Percentiles rank a stretch among this genome's conserved stretches.
These are phyloP conservation scores for Mallotus villosus DNA, from an alignment of 2,797 vertebrate genomes.

Conservation along the genomic window DNA sequence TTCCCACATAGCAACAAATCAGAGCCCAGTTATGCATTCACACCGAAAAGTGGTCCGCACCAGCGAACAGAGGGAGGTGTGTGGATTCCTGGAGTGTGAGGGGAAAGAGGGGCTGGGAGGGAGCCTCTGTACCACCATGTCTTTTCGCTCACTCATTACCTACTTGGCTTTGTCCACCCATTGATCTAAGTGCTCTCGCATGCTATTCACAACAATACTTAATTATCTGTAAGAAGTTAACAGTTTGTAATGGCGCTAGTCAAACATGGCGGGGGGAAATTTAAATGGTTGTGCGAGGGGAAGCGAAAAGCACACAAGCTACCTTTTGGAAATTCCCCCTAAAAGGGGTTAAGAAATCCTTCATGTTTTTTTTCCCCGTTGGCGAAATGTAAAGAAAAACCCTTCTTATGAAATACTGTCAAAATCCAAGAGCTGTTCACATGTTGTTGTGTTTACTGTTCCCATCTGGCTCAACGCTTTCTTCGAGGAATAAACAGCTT, in stretches of 20 bases:
- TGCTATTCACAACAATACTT: constrained; percentile 18
- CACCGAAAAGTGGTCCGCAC: constrained; percentile 66
- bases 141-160: constrained; percentile 66
- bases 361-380: background rate
- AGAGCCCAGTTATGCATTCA: constrained; percentile 68
- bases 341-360: constrained; percentile 9
- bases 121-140: constrained; percentile 32
- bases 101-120: constrained; percentile 75
- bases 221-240: constrained; percentile 30
- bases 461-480: constrained; percentile 1
- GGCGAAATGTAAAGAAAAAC: background rate
- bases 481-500: background rate
- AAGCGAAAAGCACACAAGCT: background rate
- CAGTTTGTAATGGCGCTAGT: background rate
- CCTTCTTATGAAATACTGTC: background rate
- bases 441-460: constrained; percentile 15
- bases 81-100: constrained; percentile 81
- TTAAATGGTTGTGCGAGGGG: background rate
- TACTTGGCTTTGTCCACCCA: constrained; percentile 28
- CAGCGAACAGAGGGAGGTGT: constrained; percentile 57
- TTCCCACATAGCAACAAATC: constrained; percentile 69
- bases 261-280: background rate
- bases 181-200: constrained; percentile 18
- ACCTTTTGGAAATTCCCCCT: constrained; percentile 24
- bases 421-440: constrained; percentile 12